Percentiles rank a stretch among this genome's conserved stretches.
phyloP scores from a whole-genome alignment of 1,140 invertebrate genomes.

The Gonatopus flavifemur region DNA sequence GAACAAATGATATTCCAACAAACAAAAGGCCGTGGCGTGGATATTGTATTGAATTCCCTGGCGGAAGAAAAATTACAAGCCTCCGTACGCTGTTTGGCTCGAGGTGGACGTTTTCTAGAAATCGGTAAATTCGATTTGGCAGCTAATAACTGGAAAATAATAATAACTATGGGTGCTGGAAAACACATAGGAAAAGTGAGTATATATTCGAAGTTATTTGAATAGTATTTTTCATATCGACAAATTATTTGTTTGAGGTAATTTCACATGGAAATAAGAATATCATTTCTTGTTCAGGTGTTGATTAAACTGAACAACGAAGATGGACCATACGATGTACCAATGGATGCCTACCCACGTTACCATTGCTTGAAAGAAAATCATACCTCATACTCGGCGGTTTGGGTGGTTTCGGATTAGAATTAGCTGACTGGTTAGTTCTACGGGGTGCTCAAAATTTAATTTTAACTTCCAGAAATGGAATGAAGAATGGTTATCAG shows the following conservation, averaged over 20 bases:
- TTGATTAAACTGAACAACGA: constrained; percentile 63
- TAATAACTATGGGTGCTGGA: constrained; percentile 66
- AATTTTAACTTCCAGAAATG: constrained; percentile 71
- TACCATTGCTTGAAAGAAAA: constrained; percentile 56
- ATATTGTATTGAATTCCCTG: constrained; percentile 78
- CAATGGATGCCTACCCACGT: constrained; percentile 57
- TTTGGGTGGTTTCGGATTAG: constrained; percentile 80
- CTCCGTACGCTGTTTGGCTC: constrained; percentile 75
- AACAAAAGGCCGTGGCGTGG: constrained; percentile 70
- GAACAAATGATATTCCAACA: constrained; percentile 66
- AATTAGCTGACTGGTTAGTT: constrained; percentile 76
- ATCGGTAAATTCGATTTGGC: constrained; percentile 77
- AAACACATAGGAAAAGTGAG: constrained; percentile 73
- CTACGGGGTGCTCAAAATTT: constrained; percentile 70
- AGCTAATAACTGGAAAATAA: constrained; percentile 59
- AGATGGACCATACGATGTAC: constrained; percentile 30
- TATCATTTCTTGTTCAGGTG: too few relatives aligned
- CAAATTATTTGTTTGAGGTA: background rate
- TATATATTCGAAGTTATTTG: background rate
- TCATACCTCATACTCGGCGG: constrained; percentile 66
- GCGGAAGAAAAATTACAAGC: constrained; percentile 76
- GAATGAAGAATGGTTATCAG: constrained; percentile 73
- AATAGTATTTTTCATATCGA: background rate
- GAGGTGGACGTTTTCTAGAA: constrained; percentile 71
- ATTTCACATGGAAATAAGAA: too few relatives aligned